Evolutionary conservation across 2,797 vertebrate species (phyloP).

Genomic region (Delichon dasypus): DNA sequence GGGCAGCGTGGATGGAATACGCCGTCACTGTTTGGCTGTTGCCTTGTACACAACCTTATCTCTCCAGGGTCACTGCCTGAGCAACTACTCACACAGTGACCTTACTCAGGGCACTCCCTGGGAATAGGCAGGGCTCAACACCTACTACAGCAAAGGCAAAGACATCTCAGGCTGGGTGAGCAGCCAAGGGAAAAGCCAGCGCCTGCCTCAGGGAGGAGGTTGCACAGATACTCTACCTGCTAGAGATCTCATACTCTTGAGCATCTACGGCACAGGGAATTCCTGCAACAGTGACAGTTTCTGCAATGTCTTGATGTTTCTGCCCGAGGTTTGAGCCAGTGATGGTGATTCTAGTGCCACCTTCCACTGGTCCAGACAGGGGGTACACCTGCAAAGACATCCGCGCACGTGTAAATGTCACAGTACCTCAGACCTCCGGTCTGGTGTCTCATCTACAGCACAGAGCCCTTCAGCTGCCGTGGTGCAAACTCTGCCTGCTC

Average conservation of each 20-base stretch:
- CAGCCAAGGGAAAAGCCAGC: constrained; percentile 38
- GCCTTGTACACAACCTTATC: not conserved
- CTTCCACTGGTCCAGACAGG: constrained; percentile 89
- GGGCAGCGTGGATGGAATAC: rapidly evolving
- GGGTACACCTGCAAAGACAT: constrained; percentile 86
- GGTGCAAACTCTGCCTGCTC: not conserved
- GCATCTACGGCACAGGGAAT: constrained; percentile 85
- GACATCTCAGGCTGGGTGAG: constrained; percentile 39
- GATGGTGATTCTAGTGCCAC: constrained; percentile 90
- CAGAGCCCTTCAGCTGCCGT: not conserved
- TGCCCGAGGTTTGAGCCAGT: constrained; percentile 96
- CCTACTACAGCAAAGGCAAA: constrained; percentile 34
- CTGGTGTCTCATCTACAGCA: not conserved
- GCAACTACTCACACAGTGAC: not conserved
- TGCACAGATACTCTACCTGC: constrained; percentile 83
- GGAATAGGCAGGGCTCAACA: not conserved
- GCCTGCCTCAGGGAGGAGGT: constrained; percentile 20
- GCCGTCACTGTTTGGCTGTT: not conserved
- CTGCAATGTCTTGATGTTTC: constrained; percentile 88
- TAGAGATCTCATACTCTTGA: constrained; percentile 90
- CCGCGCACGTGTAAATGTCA: constrained; percentile 41
- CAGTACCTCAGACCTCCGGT: constrained; percentile 32
- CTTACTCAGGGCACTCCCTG: not conserved
- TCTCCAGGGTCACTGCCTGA: not conserved
- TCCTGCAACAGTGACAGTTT: constrained; percentile 87